These are phyloP conservation scores for Enteromius trimaculatus DNA, from an alignment of 2,797 vertebrate species.

Conservation along the genomic window DNA sequence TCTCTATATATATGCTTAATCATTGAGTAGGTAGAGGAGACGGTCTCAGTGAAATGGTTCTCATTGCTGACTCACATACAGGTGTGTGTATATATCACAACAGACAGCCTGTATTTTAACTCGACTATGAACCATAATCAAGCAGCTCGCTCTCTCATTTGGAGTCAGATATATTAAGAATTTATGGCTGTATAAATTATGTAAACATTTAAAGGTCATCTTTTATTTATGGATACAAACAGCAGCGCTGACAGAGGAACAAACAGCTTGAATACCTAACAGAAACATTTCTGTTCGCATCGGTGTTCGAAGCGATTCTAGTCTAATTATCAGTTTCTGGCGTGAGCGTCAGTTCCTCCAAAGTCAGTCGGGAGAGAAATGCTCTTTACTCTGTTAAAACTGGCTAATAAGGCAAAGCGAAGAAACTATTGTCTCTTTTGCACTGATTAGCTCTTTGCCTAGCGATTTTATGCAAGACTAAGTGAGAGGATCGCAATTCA, in stretches of 20 bases:
- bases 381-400: slow-evolving; percentile 77
- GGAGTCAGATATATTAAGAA: slow-evolving; percentile 64
- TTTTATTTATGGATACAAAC: slow-evolving; percentile 69
- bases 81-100: slow-evolving; percentile 29
- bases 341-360: slow-evolving; percentile 6
- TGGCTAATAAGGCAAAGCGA: slow-evolving; percentile 86
- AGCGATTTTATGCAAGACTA: slow-evolving; percentile 90
- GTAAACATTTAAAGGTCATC: slow-evolving; percentile 68
- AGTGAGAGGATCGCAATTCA: slow-evolving; percentile 90
- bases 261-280: slow-evolving; percentile 62
- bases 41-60: slow-evolving; percentile 4
- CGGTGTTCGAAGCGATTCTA: slow-evolving; percentile 10
- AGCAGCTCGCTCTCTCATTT: slow-evolving; percentile 57
- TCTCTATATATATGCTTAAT: background rate
- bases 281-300: slow-evolving; percentile 43
- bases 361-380: slow-evolving; percentile 33
- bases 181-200: slow-evolving; percentile 67
- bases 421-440: slow-evolving; percentile 91
- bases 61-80: slow-evolving; percentile 28
- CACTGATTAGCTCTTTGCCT: slow-evolving; percentile 94
- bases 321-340: slow-evolving; percentile 48
- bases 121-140: slow-evolving; percentile 64
- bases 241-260: slow-evolving; percentile 60
- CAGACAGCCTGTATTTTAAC: slow-evolving; percentile 46
- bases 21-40: slow-evolving; percentile 14